Conservation (phyloP, 2,797 vertebrate genomes). For the Cacajao melanocephalus region DNA sequence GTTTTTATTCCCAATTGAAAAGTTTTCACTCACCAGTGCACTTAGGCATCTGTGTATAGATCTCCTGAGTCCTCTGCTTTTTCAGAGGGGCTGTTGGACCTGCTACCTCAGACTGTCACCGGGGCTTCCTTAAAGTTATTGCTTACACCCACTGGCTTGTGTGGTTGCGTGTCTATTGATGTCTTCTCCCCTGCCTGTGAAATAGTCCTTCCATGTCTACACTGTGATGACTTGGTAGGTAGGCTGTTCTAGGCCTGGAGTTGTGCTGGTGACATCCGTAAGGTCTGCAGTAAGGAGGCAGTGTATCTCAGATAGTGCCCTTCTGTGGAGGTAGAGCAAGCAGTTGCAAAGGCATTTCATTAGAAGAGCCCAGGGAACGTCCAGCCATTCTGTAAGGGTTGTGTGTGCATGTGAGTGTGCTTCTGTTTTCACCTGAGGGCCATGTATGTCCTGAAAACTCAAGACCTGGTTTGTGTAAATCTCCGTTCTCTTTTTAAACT, state of each 20-base stretch:
- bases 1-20: neutral
- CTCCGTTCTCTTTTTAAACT: neutral
- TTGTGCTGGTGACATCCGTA: neutral
- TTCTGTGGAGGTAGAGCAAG: neutral
- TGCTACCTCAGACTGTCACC: neutral
- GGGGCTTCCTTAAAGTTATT: neutral
- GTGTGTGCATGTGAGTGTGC: fast-evolving
- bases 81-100: neutral
- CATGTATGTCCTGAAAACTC: neutral
- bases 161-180: fast-evolving
- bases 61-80: neutral
- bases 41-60: fast-evolving
- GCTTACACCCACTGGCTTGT: neutral
- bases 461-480: neutral
- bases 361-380: neutral
- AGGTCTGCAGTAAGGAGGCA: neutral
- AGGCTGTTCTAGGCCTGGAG: neutral
- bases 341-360: neutral
- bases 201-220: neutral
- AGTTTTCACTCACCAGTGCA: neutral
- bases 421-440: neutral
- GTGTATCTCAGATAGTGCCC: neutral
- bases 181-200: neutral
- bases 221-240: neutral
- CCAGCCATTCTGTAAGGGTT: no score